A percentile compares a stretch with the other conserved stretches of the same genome.
Conservation (phyloP, 2,888 invertebrate genomes). For the Blera fallax region DNA sequence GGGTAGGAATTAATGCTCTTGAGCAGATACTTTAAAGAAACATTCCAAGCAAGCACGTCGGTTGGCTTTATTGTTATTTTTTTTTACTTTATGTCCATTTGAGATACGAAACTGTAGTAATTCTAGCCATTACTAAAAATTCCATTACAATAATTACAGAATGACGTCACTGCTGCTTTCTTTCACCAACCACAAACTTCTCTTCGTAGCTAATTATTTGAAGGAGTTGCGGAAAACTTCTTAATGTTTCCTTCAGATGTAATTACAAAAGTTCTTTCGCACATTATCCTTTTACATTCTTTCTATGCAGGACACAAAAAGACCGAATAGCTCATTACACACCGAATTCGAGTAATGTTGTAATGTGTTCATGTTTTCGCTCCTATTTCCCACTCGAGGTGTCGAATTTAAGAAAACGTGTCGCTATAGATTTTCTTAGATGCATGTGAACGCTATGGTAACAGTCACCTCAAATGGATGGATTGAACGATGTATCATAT, state of each 20-base stretch:
- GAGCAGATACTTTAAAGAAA: too few species aligned
- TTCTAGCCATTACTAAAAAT: not conserved
- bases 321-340: not conserved
- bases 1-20: too few species aligned
- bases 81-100: not conserved
- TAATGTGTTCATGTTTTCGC: not conserved
- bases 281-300: conserved; percentile 23
- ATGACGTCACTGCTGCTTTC: not conserved
- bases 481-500: too few species aligned
- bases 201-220: conserved; percentile 26
- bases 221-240: conserved; percentile 12
- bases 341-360: not conserved
- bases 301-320: not conserved
- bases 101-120: not conserved
- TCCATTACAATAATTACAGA: conserved; percentile 22
- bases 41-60: too few species aligned
- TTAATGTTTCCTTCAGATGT: conserved; percentile 12
- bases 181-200: not conserved
- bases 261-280: conserved; percentile 27
- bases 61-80: too few species aligned
- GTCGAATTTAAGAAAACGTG: not conserved
- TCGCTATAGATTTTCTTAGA: not conserved
- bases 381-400: not conserved
- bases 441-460: not conserved
- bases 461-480: not conserved